Percentiles rank a stretch among this genome's conserved stretches.
These are phyloP conservation scores for Diaprepes abbreviatus DNA, from an alignment of 2,888 invertebrate genomes.

Conservation along the genomic window DNA sequence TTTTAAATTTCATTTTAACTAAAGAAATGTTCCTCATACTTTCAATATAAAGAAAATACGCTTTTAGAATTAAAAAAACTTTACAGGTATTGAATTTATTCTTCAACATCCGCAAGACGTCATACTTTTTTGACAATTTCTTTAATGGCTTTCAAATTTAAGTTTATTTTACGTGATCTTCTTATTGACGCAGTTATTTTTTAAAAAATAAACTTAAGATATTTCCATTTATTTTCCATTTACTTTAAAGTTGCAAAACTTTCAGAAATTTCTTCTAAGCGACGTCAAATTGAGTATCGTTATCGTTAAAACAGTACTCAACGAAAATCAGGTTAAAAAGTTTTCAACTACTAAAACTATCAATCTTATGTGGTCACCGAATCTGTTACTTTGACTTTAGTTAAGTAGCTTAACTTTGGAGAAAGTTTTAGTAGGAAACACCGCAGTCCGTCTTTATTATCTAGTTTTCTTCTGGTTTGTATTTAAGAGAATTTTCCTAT, in stretches of 20 bases:
- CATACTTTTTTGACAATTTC: no score
- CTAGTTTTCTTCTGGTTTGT: constrained; percentile 26
- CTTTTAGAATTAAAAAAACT: no score
- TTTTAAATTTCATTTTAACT: no score
- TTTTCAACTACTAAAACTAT: constrained; percentile 33
- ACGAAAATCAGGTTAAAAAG: constrained; percentile 37
- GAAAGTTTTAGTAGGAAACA: constrained; percentile 37
- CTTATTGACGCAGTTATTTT: no score
- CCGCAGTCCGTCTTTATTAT: constrained; percentile 33
- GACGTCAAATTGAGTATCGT: constrained; percentile 6
- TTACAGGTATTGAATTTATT: no score
- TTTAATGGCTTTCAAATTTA: no score
- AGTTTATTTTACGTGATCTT: no score
- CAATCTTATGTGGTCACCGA: constrained; percentile 43
- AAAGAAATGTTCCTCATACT: no score
- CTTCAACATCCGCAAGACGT: no score
- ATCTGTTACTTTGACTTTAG: constrained; percentile 34
- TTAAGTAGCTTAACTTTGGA: constrained; percentile 30
- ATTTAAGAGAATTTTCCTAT: constrained; percentile 17
- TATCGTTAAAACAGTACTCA: constrained; percentile 7
- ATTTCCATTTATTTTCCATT: no score
- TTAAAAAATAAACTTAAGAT: no score
- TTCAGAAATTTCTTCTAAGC: not conserved
- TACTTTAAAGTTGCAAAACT: constrained; percentile 1
- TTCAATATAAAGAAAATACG: no score